Base-by-base conservation (phyloP, 2,113 vertebrate species). In the Trichomycterus rosablanca region DNA sequence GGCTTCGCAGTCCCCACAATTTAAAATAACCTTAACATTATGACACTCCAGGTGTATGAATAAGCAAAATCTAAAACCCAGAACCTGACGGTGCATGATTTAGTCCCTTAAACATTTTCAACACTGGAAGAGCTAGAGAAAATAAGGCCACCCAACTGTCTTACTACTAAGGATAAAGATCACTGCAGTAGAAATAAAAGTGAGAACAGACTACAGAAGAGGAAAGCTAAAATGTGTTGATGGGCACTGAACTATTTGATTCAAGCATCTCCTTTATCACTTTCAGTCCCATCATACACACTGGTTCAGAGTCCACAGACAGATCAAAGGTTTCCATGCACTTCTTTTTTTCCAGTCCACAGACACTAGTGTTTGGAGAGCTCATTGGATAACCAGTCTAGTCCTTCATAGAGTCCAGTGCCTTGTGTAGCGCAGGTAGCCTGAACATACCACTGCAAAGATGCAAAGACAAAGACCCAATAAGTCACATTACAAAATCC, bases 151-250 rank as follows among this genome's bases (percentile, higher is more conserved):
- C 20, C 48, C 50, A 37, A 22, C 23, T 14, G 14, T 15, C 23
- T 37, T 18, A 22, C 43, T 7, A 16, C 5, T n/a, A 40, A 15
- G 34, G 18, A 34, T 42, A 18, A 18, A 14, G 22, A 43, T 30
- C 35, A 44, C 28, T 26, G 15, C 16, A n/a, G 3, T 24, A 16
- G 11, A 53, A 28, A 54, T 19, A 32, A 60, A 44, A 59, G 8
- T 10, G 40, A 60, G 20, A 52, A 28, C 18, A 54, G 4, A 20
- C 19, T 34, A 14, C 35, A 50, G 39, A 52, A 57, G 49, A 53
- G 30, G 5, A 67, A 67, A 37, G 45, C 55, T 51, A 51, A 54
- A 51, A 60, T 16, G 37, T 28, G 46, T n/a, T 22, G 34, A 40
- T n/a, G n/a, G n/a, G n/a, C n/a, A n/a, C n/a, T n/a, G n/a, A n/a